These are phyloP conservation scores for Globia sparganii DNA, from an alignment of 2,888 invertebrate genomes.

Conservation along the genomic window DNA sequence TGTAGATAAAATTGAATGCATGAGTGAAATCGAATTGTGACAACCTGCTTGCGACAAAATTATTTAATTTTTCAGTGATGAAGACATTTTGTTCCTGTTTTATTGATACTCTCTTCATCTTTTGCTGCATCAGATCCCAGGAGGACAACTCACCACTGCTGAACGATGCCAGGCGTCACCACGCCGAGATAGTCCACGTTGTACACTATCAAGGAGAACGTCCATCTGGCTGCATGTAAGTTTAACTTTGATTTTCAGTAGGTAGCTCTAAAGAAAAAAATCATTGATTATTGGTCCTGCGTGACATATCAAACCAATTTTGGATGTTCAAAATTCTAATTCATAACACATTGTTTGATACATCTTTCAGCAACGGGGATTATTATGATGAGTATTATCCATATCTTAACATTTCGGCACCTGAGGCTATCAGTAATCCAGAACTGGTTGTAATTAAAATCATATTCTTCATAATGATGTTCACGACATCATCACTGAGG, in stretches of 20 bases:
- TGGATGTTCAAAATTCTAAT: neutral
- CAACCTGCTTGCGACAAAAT: neutral
- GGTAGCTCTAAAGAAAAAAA: neutral
- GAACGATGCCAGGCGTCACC: slow-evolving; percentile 19
- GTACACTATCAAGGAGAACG: rapidly evolving
- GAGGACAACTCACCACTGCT: neutral
- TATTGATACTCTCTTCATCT: neutral
- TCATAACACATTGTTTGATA: neutral
- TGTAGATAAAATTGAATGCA: no score
- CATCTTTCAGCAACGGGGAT: neutral
- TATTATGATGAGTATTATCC: neutral
- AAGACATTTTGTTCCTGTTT: no score
- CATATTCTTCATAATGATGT: neutral
- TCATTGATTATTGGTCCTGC: neutral
- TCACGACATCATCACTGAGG: neutral
- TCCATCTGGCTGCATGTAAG: neutral
- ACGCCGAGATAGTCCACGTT: slow-evolving; percentile 10
- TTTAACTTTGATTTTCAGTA: neutral
- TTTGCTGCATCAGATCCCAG: slow-evolving; percentile 5
- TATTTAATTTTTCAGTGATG: neutral
- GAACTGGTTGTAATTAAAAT: neutral
- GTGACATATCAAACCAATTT: neutral
- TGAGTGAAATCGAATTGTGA: no score
- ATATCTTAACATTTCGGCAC: neutral
- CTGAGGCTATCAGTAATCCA: slow-evolving; percentile 5